Conservation (phyloP, 2,888 invertebrate genomes). For the Myopa testacea region DNA sequence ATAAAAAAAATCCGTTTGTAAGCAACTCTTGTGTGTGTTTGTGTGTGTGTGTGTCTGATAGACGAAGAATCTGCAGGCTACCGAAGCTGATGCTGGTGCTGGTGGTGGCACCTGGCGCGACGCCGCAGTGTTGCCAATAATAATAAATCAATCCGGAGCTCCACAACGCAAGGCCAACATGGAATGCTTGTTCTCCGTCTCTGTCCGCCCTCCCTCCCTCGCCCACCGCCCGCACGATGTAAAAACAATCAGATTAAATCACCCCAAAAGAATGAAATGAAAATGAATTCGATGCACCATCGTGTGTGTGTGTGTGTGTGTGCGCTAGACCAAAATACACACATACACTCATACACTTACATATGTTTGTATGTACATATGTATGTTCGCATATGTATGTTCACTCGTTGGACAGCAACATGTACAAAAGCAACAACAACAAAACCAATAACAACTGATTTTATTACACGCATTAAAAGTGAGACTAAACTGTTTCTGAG, state of each 20-base stretch:
- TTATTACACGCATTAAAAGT: constrained; percentile 24
- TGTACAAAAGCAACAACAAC: not conserved
- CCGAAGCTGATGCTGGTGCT: too few species aligned
- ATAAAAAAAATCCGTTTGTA: constrained; percentile 2
- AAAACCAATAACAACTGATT: constrained; percentile 4
- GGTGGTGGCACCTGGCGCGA: not conserved
- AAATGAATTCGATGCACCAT: constrained; percentile 35
- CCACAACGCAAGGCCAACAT: not conserved
- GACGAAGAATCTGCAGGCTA: too few species aligned
- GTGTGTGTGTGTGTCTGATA: too few species aligned
- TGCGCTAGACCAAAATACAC: not conserved
- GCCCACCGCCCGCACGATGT: not conserved
- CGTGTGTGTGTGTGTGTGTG: not conserved
- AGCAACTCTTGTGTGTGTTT: not conserved
- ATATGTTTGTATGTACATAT: too few species aligned
- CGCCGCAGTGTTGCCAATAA: constrained; percentile 23
- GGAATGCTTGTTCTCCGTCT: not conserved
- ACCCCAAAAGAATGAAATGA: constrained; percentile 37
- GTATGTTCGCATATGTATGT: too few species aligned
- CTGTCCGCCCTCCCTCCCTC: not conserved
- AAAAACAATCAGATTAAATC: constrained; percentile 36
- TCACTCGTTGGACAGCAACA: not conserved
- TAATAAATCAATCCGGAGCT: constrained; percentile 29
- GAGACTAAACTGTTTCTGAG: not conserved
- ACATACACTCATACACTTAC: not conserved